These are phyloP conservation scores for Tipula vernalis DNA, from an alignment of 2,888 invertebrate genomes.

Conservation along the genomic window DNA sequence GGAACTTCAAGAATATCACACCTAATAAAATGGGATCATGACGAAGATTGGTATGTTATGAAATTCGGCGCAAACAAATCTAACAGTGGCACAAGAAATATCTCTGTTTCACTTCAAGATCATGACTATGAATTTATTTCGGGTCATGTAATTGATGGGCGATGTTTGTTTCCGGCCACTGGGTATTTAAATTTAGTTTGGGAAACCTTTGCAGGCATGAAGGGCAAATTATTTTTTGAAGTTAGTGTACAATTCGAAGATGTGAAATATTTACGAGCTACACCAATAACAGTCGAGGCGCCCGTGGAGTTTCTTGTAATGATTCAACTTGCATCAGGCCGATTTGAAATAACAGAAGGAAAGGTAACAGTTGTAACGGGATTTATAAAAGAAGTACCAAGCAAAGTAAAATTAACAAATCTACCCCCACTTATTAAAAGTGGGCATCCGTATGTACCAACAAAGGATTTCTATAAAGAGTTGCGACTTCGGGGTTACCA, in stretches of 20 bases:
- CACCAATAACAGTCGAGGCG: constrained; percentile 56
- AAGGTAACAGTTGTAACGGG: constrained; percentile 60
- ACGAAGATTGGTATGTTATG: constrained; percentile 61
- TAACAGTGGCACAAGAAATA: constrained; percentile 50
- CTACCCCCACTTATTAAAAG: constrained; percentile 20
- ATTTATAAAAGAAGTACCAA: constrained; percentile 42
- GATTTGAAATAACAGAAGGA: constrained; percentile 53
- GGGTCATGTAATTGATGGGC: constrained; percentile 77
- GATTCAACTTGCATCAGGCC: constrained; percentile 46
- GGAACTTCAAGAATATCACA: constrained; percentile 78
- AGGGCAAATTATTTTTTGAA: constrained; percentile 20
- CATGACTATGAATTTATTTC: constrained; percentile 57
- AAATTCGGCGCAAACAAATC: constrained; percentile 53
- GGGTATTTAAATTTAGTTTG: constrained; percentile 68
- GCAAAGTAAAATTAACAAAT: constrained; percentile 24
- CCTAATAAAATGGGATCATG: constrained; percentile 77
- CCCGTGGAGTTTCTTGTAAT: constrained; percentile 38
- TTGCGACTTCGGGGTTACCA: constrained; percentile 25
- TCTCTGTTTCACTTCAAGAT: constrained; percentile 46
- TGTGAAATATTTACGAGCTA: constrained; percentile 70
- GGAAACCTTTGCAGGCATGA: constrained; percentile 63
- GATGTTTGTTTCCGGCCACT: constrained; percentile 55
- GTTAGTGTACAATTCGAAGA: constrained; percentile 56
- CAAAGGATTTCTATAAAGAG: constrained; percentile 31
- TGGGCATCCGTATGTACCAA: constrained; percentile 34